Evolutionary conservation across 2,797 vertebrate species (phyloP).

Genomic region (Sebastes cheni): DNA sequence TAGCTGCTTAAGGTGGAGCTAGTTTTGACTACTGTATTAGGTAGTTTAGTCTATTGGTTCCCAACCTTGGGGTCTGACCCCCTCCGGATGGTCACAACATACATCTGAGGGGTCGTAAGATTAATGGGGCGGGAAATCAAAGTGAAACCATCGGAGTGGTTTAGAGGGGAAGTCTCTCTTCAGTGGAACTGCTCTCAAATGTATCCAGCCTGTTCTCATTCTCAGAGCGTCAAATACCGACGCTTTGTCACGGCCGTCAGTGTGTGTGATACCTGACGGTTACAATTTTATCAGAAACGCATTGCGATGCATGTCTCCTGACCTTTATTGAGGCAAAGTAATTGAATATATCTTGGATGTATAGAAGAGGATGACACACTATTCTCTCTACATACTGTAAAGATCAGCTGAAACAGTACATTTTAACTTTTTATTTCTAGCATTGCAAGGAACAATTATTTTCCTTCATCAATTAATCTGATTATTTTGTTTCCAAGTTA

Average conservation of each 20-base stretch:
- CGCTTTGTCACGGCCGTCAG: too few species aligned
- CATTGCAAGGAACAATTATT: not conserved
- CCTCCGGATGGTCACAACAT: not conserved
- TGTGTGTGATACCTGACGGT: too few species aligned
- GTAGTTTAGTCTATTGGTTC: not conserved
- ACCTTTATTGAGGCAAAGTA: not conserved
- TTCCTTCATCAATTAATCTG: not conserved
- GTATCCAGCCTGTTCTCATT: not conserved
- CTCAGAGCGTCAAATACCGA: too few species aligned
- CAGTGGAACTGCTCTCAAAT: not conserved
- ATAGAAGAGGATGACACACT: too few species aligned
- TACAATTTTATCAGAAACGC: not conserved
- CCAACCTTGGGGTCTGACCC: not conserved
- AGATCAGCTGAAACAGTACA: not conserved
- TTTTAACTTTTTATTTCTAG: not conserved
- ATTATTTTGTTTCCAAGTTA: not conserved
- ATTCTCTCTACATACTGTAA: too few species aligned
- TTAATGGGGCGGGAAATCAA: not conserved
- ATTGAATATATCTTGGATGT: not conserved
- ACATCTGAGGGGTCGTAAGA: not conserved
- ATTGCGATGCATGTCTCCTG: not conserved
- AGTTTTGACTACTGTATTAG: not conserved
- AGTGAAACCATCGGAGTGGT: conserved; percentile 2
- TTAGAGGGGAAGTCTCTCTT: not conserved
- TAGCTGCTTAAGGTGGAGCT: not conserved